Conservation (phyloP, 2,888 invertebrate species). For the Papilio protenor region DNA sequence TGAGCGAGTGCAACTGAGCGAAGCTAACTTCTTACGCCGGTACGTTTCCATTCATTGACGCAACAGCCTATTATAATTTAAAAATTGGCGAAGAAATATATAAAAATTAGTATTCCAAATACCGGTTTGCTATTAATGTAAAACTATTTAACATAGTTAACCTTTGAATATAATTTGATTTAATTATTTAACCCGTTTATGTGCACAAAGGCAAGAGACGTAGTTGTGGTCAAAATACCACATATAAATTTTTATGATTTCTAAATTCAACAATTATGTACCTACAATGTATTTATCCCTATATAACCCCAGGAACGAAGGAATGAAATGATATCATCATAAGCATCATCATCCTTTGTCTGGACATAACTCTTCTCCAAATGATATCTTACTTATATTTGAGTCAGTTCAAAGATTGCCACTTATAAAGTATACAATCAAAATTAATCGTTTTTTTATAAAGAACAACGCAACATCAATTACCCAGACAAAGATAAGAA, state of each 20-base stretch:
- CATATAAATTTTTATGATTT: background rate
- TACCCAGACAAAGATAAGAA: background rate
- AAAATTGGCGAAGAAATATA: conserved; percentile 13
- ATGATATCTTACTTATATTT: too few species aligned
- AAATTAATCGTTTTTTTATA: background rate
- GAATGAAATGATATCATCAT: background rate
- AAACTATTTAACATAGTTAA: background rate
- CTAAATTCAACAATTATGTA: background rate
- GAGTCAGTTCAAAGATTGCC: background rate
- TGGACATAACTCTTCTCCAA: too few species aligned
- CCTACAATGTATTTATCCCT: background rate
- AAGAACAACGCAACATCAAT: background rate
- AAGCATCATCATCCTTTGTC: too few species aligned
- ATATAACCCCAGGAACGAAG: background rate
- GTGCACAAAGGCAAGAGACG: background rate
- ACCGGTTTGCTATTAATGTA: background rate
- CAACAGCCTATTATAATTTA: conserved; percentile 25
- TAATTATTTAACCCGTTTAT: background rate
- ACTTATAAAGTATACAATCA: background rate
- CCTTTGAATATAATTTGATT: background rate
- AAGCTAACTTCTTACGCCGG: conserved; percentile 23
- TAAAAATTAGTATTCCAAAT: background rate
- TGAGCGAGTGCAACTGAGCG: conserved; percentile 15
- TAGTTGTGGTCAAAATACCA: too few species aligned
- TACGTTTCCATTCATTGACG: conserved; percentile 30